Evolutionary conservation across 2,888 invertebrate genomes (phyloP).

Genomic region (Digitonthophagus gazella): DNA sequence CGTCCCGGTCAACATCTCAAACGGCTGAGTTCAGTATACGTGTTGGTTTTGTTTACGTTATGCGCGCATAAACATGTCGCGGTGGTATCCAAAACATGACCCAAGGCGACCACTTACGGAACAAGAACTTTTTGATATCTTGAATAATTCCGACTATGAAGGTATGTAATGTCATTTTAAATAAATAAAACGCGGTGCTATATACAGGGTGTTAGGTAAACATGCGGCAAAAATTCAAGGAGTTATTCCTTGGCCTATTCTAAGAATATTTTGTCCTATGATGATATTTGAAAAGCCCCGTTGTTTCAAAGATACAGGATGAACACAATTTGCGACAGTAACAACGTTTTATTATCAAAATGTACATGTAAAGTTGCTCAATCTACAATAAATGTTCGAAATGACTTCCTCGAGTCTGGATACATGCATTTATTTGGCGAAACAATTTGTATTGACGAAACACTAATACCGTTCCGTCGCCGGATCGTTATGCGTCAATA

Average conservation of each 20-base stretch:
- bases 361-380: no score
- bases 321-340: no score
- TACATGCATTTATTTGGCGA: neutral
- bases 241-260: no score
- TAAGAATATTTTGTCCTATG: no score
- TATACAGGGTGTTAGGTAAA: neutral
- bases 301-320: conserved; percentile 20
- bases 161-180: neutral
- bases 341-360: no score
- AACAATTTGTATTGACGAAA: conserved; percentile 12
- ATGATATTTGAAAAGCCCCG: no score
- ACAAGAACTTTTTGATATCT: neutral
- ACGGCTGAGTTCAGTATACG: conserved; percentile 8
- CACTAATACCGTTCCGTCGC: conserved; percentile 15
- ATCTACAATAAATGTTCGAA: no score
- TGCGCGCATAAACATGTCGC: no score
- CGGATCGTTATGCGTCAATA: conserved; percentile 32
- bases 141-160: conserved; percentile 3
- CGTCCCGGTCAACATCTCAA: conserved; percentile 2
- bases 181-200: neutral
- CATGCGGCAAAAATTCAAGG: no score
- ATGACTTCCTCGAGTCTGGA: no score
- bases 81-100: no score
- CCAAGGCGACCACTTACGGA: conserved; percentile 1
- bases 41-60: conserved; percentile 3